A percentile compares a stretch with the other conserved stretches of the same genome.
Conservation (phyloP, 2,888 invertebrate genomes). For the Metopia argyrocephala region DNA sequence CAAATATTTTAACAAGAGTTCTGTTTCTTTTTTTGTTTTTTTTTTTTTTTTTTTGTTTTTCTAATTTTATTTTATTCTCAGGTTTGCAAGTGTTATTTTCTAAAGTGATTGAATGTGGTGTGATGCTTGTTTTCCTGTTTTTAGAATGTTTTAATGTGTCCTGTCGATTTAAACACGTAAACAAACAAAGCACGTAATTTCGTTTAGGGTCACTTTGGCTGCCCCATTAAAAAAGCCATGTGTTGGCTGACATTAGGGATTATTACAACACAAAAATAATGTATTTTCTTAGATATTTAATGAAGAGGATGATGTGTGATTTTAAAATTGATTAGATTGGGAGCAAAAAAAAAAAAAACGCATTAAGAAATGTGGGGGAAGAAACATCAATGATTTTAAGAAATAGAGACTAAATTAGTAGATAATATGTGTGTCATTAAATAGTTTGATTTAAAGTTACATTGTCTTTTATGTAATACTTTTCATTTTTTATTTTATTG, state of each 20-base stretch:
- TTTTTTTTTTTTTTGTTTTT: not conserved
- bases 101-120: constrained; percentile 15
- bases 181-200: constrained; percentile 73
- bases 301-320: constrained; percentile 52
- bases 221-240: constrained; percentile 3
- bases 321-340: constrained; percentile 57
- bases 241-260: constrained; percentile 47
- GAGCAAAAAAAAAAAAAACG: no score
- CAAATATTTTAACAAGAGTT: constrained; percentile 66
- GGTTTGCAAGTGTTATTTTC: constrained; percentile 17
- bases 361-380: not conserved
- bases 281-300: constrained; percentile 20
- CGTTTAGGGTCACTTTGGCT: constrained; percentile 68
- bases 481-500: no score
- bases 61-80: not conserved
- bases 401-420: no score
- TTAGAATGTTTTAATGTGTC: constrained; percentile 57
- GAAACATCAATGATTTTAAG: not conserved
- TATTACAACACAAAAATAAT: constrained; percentile 34
- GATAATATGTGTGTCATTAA: no score
- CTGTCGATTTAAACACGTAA: constrained; percentile 65
- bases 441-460: no score
- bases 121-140: constrained; percentile 17
- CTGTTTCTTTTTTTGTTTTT: constrained; percentile 33
- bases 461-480: no score